A percentile compares a stretch with the other conserved stretches of the same genome.
phyloP scores from a whole-genome alignment of 2,113 vertebrate species.

The Euleptes europaea region DNA sequence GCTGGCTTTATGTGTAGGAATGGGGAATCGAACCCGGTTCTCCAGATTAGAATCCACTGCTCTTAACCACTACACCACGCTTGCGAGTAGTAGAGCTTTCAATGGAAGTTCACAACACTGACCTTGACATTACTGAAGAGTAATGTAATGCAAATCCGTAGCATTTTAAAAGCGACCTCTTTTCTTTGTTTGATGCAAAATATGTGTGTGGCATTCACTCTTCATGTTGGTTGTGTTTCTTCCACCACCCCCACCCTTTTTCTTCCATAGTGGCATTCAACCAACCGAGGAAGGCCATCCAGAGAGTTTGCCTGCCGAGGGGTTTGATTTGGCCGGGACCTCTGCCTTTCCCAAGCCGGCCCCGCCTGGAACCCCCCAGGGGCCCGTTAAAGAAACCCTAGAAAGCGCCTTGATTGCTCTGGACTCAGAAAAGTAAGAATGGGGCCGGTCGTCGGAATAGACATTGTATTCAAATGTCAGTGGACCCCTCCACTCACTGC shows the following conservation, averaged over 20 bases:
- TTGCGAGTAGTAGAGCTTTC: not conserved
- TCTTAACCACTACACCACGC: too few relatives aligned
- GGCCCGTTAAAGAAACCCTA: slow-evolving; percentile 87
- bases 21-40: too few relatives aligned
- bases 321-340: slow-evolving; percentile 72
- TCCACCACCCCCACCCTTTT: slow-evolving; percentile 12
- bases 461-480: too few relatives aligned
- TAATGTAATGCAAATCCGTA: not conserved
- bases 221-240: slow-evolving; percentile 47
- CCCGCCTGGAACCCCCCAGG: slow-evolving; percentile 66
- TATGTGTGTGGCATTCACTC: not conserved
- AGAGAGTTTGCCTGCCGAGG: slow-evolving; percentile 76
- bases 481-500: too few relatives aligned
- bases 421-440: slow-evolving; percentile 92
- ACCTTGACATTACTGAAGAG: not conserved
- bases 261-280: slow-evolving; percentile 68
- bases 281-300: slow-evolving; percentile 78
- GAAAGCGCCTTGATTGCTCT: slow-evolving; percentile 90
- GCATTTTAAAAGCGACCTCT: slow-evolving; percentile 34
- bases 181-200: slow-evolving; percentile 32
- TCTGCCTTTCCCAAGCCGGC: slow-evolving; percentile 73
- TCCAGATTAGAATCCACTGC: too few relatives aligned
- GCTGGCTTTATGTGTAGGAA: too few relatives aligned
- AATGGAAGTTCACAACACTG: not conserved
- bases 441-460: not conserved